Base-by-base conservation (phyloP, 2,888 invertebrate species). In the Subacronicta megacephala region DNA sequence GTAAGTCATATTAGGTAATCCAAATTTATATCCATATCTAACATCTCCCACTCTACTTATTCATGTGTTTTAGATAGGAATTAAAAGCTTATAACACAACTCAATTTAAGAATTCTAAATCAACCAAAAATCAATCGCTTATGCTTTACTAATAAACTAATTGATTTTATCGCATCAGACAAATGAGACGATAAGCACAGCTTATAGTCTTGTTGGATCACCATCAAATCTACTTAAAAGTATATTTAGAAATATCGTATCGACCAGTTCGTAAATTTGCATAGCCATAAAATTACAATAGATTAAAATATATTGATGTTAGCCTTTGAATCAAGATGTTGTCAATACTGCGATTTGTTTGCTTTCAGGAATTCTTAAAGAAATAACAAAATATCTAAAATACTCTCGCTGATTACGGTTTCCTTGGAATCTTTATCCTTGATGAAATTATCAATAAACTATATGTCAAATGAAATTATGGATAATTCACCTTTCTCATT, bases 241-340 rank as follows among this genome's bases (percentile, higher is more conserved):
- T 62, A 61, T 50, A 44, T 56, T 50, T 46, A 56, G 42, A 59
- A 18, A 33, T 38, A 51, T 42, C 29, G 20, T n/a, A 16, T 26
- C 52, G 17, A 65, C 63, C 42, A 47, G 63, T 71, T 64, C 15
- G 5, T 13, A n/a, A 7, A 67, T 62, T 70, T 51, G 44, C 59
- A 63, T 72, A 60, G 36, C 45, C 23, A 66, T 70, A 50, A 61
- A 70, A 57, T 65, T 59, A 58, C 43, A 68, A 61, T 62, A 51
- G 16, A 29, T 43, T 23, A 10, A 26, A 55, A 26, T 35, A 37
- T 42, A 42, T 41, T 50, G 16, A 23, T 40, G 18, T 31, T 37
- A 18, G 23, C 7, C 12, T 36, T 42, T n/a, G n/a, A 36, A 37
- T 26, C 23, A 26, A 37, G 23, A 31, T 10, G 7, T 1, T 31